A percentile compares a stretch with the other conserved stretches of the same genome.
phyloP scores from a whole-genome alignment of 1,140 invertebrate species.

The Agraylea sexmaculata region DNA sequence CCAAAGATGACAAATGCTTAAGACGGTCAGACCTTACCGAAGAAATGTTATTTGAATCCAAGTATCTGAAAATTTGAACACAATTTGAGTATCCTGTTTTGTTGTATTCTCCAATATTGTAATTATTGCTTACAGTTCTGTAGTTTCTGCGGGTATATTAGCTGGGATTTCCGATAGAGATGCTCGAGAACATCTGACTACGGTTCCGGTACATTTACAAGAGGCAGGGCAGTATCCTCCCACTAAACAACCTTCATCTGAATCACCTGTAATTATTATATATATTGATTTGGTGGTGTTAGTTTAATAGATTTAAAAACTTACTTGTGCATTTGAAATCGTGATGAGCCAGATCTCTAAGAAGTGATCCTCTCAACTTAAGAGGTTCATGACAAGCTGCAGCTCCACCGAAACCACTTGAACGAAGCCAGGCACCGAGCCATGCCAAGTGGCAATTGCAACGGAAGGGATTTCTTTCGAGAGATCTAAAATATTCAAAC shows the following conservation, averaged over 20 bases:
- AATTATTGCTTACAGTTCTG: slow-evolving; percentile 72
- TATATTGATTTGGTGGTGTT: no score
- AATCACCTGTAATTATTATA: slow-evolving; percentile 18
- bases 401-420: slow-evolving; percentile 54
- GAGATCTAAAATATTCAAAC: slow-evolving; percentile 37
- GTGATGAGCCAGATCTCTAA: slow-evolving; percentile 70
- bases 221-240: slow-evolving; percentile 85
- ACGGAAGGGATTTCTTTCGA: slow-evolving; percentile 84
- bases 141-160: slow-evolving; percentile 87
- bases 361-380: slow-evolving; percentile 64
- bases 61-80: slow-evolving; percentile 60
- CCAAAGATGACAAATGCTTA: slow-evolving; percentile 76
- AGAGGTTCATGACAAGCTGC: slow-evolving; percentile 69
- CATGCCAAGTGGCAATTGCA: slow-evolving; percentile 95
- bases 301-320: no score
- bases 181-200: slow-evolving; percentile 86
- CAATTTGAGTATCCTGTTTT: no score
- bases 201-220: slow-evolving; percentile 88
- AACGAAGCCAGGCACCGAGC: slow-evolving; percentile 84
- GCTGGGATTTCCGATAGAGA: slow-evolving; percentile 76
- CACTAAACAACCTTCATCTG: slow-evolving; percentile 70
- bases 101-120: no score
- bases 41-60: slow-evolving; percentile 93
- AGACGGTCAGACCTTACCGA: slow-evolving; percentile 75
- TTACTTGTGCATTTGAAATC: slow-evolving; percentile 88